These are phyloP conservation scores for Oxyruncus cristatus DNA, from an alignment of 2,113 vertebrate species.

Conservation along the genomic window DNA sequence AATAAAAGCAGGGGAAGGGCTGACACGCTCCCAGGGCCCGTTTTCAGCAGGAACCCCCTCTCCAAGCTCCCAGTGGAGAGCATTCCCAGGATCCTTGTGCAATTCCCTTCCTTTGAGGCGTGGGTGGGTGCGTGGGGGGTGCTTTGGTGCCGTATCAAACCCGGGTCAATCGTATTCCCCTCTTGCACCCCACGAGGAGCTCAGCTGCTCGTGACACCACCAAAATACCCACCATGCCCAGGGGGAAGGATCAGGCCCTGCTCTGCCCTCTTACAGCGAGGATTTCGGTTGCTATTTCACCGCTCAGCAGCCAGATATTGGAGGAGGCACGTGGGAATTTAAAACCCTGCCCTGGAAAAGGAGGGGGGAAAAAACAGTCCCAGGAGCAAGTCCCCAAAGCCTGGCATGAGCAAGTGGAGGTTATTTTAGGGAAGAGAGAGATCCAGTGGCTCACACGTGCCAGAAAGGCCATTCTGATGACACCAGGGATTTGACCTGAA, in stretches of 20 bases:
- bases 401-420: not conserved
- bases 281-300: not conserved
- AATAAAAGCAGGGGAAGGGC: not conserved
- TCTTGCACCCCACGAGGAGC: not conserved
- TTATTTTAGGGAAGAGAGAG: not conserved
- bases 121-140: too few species aligned
- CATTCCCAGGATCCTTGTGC: not conserved
- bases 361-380: not conserved
- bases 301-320: not conserved
- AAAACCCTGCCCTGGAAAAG: not conserved
- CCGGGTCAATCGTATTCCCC: accelerated
- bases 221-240: accelerated
- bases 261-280: not conserved
- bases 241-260: not conserved
- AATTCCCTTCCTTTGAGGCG: not conserved
- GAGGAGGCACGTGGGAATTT: not conserved
- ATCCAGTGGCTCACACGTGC: slow-evolving; percentile 29
- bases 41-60: not conserved
- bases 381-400: not conserved
- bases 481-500: not conserved
- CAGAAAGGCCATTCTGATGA: not conserved
- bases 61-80: not conserved
- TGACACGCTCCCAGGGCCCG: accelerated
- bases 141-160: not conserved
- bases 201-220: not conserved